These are phyloP conservation scores for Urocitellus parryii DNA, from an alignment of 2,113 vertebrate species.

Conservation along the genomic window DNA sequence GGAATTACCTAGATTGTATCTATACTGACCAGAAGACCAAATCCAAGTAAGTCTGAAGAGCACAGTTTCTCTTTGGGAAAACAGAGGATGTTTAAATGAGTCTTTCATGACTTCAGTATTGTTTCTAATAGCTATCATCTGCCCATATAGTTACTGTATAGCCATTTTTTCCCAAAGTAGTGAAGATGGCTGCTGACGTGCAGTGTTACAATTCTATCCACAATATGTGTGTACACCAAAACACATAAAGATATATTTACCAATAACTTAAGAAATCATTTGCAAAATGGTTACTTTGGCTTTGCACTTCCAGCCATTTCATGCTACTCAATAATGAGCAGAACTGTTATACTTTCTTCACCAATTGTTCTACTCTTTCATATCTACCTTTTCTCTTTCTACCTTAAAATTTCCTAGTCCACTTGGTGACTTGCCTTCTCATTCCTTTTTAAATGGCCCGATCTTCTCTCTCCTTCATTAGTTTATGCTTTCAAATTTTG, in stretches of 20 bases:
- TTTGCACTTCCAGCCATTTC: not conserved
- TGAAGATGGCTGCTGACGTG: not conserved
- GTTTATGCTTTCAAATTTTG: conserved; percentile 51
- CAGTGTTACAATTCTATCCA: not conserved
- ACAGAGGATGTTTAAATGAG: not conserved
- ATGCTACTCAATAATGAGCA: not conserved
- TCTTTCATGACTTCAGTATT: conserved; percentile 24
- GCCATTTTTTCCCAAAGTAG: not conserved
- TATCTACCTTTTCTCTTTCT: not conserved
- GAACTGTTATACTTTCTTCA: not conserved
- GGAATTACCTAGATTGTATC: conserved; percentile 23
- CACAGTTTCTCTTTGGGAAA: not conserved
- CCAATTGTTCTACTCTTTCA: not conserved
- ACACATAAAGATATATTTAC: not conserved
- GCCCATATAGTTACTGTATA: not conserved
- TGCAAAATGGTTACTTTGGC: conserved; percentile 24
- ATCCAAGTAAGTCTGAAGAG: not conserved
- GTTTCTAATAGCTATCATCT: conserved; percentile 20
- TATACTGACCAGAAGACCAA: conserved; percentile 41
- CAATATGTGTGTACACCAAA: not conserved
- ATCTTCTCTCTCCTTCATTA: not conserved
- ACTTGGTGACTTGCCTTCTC: not conserved
- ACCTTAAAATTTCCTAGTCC: conserved; percentile 11
- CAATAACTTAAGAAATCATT: not conserved
- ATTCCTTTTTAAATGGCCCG: not conserved